phyloP scores from a whole-genome alignment of 2,888 invertebrate genomes.

The Nemotelus nigrinus region DNA sequence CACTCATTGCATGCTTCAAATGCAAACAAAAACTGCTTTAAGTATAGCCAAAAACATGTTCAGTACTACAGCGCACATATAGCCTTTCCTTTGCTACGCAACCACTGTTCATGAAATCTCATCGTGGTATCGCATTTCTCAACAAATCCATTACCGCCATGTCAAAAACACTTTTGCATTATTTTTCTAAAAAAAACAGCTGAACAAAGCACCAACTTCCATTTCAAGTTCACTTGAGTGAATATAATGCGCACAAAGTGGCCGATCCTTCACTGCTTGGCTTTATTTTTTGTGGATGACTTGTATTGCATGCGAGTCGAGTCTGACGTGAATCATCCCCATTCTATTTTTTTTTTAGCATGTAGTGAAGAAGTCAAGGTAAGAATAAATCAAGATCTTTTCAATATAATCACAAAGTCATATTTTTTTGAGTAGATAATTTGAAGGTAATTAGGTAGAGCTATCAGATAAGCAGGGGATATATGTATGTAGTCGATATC shows the following conservation, averaged over 20 bases:
- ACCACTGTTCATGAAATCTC: not conserved
- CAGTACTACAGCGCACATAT: not conserved
- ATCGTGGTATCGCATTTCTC: not conserved
- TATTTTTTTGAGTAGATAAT: no score
- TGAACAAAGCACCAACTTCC: conserved; percentile 1
- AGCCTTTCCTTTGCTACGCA: not conserved
- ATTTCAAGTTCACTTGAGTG: conserved; percentile 15
- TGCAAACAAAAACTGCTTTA: no score
- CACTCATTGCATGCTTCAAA: no score
- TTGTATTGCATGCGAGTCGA: not conserved
- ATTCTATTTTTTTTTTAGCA: no score
- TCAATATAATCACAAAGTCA: no score
- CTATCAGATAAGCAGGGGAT: no score
- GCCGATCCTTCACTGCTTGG: not conserved
- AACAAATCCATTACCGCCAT: conserved; percentile 17
- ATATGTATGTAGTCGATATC: no score
- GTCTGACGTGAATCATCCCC: not conserved
- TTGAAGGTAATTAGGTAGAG: no score
- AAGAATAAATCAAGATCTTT: no score
- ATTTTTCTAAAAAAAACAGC: conserved; percentile 1
- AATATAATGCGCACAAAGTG: conserved; percentile 30
- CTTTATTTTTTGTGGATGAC: not conserved
- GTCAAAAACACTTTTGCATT: conserved; percentile 17
- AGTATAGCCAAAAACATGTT: not conserved
- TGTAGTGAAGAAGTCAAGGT: no score